These are phyloP conservation scores for Rhagologus leucostigma DNA, from an alignment of 2,113 vertebrate genomes.

Conservation along the genomic window DNA sequence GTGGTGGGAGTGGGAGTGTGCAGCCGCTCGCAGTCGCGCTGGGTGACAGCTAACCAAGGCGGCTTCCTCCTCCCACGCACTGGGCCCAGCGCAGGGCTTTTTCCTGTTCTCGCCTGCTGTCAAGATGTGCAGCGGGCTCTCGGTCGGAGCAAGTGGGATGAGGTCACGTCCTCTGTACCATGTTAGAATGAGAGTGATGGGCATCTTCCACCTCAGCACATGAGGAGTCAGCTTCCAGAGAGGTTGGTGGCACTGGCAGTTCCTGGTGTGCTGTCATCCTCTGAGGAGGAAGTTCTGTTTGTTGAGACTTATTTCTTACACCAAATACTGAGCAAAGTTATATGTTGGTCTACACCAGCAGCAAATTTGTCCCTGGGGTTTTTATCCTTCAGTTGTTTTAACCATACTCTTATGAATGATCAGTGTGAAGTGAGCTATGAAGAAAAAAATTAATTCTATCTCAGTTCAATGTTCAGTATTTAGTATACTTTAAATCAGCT, in stretches of 20 bases:
- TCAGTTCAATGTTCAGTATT: neutral
- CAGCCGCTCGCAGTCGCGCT: neutral
- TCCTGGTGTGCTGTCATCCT: neutral
- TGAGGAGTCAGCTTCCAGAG: neutral
- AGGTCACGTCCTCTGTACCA: neutral
- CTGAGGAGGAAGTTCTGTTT: neutral
- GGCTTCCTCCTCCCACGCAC: conserved; percentile 51
- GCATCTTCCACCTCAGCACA: neutral
- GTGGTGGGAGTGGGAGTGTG: conserved; percentile 37
- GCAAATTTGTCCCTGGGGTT: neutral
- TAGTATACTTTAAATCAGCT: neutral
- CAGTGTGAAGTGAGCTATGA: neutral
- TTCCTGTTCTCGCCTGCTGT: neutral
- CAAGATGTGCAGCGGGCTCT: neutral
- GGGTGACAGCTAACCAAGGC: conserved; percentile 40
- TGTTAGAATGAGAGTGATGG: neutral
- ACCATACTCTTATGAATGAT: neutral
- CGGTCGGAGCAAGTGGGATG: neutral
- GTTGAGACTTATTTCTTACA: neutral
- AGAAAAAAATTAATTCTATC: neutral
- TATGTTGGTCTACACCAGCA: neutral
- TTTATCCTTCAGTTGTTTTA: neutral
- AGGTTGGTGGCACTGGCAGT: neutral
- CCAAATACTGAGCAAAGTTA: neutral
- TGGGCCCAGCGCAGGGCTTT: neutral